Base-by-base conservation (phyloP, 2,888 invertebrate genomes). In the Lamellibrachia satsuma region DNA sequence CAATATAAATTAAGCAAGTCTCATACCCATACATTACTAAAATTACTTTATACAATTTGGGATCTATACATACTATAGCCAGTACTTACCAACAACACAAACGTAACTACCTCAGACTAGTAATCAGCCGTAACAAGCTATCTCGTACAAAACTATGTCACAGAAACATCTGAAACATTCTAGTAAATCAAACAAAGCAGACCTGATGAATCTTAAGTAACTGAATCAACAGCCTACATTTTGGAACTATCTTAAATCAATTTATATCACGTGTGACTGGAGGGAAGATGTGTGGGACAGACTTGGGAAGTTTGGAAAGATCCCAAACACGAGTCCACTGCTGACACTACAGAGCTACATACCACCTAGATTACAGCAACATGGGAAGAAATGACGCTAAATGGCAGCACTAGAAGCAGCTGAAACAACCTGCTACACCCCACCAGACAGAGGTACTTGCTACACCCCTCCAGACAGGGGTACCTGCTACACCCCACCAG, bases 401-500 rank as follows among this genome's bases (percentile, higher is more conserved):
- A 75, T 75, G 22, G n/a, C n/a, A 75, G 75, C 75, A 75, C 75
- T 15, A 75, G 39, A 39, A 39, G 39, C 39, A 39, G 75, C 22
- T 75, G 75, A 75, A 75, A 75, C 75, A 75, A 75, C 75, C 75
- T 75, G 75, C 75, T 75, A n/a, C 22, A 75, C 75, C 75, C 15
- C 15, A 6, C 6, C 0, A 15, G 22, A 39, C 39, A 39, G 39
- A 39, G 39, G 39, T 39, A 39, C 39, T 39, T 39, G 39, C 39
- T 39, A 39, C 1, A 39, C 39, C 39, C 39, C 39, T 39, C 39
- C 39, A 39, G 39, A 39, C 39, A 39, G 39, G 39, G 39, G 39
- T 39, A 39, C 39, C 39, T 39, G 39, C 39, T 39, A 39, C 39
- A 39, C 39, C 39, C 39, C 39, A 39, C 39, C 39, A 39, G 39